Evolutionary conservation across 2,797 vertebrate genomes (phyloP).

Genomic region (Hephaestus fuliginosus): DNA sequence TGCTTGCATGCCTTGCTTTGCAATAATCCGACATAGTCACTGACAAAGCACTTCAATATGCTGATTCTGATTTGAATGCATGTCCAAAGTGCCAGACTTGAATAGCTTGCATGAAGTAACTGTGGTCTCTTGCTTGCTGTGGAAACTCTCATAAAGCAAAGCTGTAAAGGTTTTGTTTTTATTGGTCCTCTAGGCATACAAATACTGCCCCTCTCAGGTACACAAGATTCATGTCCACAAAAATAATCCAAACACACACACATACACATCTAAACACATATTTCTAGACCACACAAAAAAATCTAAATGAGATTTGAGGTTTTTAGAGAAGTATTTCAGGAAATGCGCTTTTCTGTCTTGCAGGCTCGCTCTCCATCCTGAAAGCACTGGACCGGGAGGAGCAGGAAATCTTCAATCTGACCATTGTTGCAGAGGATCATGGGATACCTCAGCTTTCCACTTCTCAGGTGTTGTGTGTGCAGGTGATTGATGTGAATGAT

Average conservation of each 20-base stretch:
- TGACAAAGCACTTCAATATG: constrained; percentile 4
- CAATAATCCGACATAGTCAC: constrained; percentile 12
- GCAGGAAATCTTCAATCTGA: constrained; percentile 90
- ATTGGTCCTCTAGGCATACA: constrained; percentile 48
- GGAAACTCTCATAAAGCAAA: constrained; percentile 72
- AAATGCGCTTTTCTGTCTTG: constrained; percentile 1
- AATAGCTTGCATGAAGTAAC: constrained; percentile 43
- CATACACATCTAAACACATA: constrained; percentile 1
- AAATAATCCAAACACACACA: constrained; percentile 25
- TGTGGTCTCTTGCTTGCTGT: constrained; percentile 36
- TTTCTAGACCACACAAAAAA: constrained; percentile 1
- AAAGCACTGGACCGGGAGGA: constrained; percentile 93
- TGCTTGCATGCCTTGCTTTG: constrained; percentile 10
- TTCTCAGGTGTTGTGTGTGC: constrained; percentile 91
- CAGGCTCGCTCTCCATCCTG: constrained; percentile 81
- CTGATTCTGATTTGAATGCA: constrained; percentile 33
- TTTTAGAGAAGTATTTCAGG: constrained; percentile 4
- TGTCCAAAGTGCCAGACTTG: constrained; percentile 26
- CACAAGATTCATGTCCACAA: constrained; percentile 41
- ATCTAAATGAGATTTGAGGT: neutral
- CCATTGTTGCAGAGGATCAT: constrained; percentile 91
- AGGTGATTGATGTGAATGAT: constrained; percentile 95
- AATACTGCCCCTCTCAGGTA: constrained; percentile 52
- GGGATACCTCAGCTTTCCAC: constrained; percentile 91
- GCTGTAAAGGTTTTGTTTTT: constrained; percentile 60